Evolutionary conservation across 2,888 invertebrate species (phyloP).

Genomic region (Linhomoeus sp.): DNA sequence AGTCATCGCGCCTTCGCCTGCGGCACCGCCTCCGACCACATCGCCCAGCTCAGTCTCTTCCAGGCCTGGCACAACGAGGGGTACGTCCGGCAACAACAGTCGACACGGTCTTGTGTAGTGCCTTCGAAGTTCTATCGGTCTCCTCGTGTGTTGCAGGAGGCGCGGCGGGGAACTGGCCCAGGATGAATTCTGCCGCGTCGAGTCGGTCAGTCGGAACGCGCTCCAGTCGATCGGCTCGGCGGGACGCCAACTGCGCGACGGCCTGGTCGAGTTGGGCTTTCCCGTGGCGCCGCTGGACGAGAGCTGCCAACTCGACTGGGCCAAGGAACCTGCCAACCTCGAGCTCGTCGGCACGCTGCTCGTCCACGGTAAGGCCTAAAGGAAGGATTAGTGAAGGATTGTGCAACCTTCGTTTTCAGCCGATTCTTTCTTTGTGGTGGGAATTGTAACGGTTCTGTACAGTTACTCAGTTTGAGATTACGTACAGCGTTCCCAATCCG

Average conservation of each 20-base stretch:
- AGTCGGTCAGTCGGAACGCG: slow-evolving; percentile 67
- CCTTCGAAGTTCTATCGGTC: too few relatives aligned
- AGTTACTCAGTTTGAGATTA: background rate
- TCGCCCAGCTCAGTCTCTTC: slow-evolving; percentile 77
- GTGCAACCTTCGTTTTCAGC: slow-evolving; percentile 3
- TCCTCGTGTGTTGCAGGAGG: too few relatives aligned
- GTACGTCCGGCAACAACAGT: slow-evolving; percentile 8
- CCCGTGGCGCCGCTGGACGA: slow-evolving; percentile 61
- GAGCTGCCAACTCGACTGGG: slow-evolving; percentile 48
- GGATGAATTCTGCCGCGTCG: slow-evolving; percentile 71
- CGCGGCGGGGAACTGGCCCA: too few relatives aligned
- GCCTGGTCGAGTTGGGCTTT: slow-evolving; percentile 56
- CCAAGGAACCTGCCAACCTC: slow-evolving; percentile 48
- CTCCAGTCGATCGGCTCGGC: slow-evolving; percentile 37
- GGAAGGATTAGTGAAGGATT: too few relatives aligned
- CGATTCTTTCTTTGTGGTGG: background rate
- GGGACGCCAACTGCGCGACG: slow-evolving; percentile 50
- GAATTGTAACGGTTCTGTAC: background rate
- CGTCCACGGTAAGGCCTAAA: slow-evolving; percentile 5
- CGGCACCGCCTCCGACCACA: slow-evolving; percentile 70
- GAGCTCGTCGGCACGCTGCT: slow-evolving; percentile 41
- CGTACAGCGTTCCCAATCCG: background rate
- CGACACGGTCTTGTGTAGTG: background rate
- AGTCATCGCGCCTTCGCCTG: slow-evolving; percentile 72
- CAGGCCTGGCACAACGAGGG: slow-evolving; percentile 44